Evolutionary conservation across 2,797 vertebrate genomes (phyloP).

Genomic region (Chromobotia macracanthus): DNA sequence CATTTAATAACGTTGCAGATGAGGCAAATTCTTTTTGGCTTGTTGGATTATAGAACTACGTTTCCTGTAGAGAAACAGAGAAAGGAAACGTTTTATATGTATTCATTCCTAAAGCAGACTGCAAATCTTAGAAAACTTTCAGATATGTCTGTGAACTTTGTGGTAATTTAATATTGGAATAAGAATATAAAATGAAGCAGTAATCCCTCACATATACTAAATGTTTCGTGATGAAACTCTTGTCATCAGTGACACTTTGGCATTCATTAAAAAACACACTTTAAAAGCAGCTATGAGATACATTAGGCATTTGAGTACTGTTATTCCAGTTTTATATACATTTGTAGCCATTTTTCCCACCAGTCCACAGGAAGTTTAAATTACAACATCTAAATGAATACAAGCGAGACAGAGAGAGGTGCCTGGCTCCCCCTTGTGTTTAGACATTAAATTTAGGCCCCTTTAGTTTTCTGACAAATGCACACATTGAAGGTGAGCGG

Average conservation of each 20-base stretch:
- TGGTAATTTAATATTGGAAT: not conserved
- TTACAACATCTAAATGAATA: constrained; percentile 35
- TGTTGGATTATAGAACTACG: constrained; percentile 65
- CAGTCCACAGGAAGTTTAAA: constrained; percentile 26
- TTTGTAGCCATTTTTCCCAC: constrained; percentile 30
- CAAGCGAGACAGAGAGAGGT: constrained; percentile 20
- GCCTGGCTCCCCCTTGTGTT: constrained; percentile 51
- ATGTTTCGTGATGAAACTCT: not conserved
- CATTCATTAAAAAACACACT: no score
- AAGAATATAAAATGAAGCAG: not conserved
- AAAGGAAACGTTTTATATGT: constrained; percentile 65
- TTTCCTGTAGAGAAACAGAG: constrained; percentile 66
- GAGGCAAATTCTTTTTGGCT: constrained; percentile 71
- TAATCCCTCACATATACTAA: not conserved
- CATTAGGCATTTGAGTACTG: no score
- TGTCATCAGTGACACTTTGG: no score
- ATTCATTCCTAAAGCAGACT: constrained; percentile 66
- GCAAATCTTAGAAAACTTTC: constrained; percentile 65
- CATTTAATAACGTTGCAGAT: constrained; percentile 75
- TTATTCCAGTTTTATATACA: not conserved
- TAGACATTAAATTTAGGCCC: not conserved
- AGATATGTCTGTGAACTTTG: constrained; percentile 64
- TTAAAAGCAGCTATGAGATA: no score
- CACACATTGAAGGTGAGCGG: not conserved
- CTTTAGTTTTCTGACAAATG: no score